These are phyloP conservation scores for Acrobasis suavella DNA, from an alignment of 2,888 invertebrate genomes.

Conservation along the genomic window DNA sequence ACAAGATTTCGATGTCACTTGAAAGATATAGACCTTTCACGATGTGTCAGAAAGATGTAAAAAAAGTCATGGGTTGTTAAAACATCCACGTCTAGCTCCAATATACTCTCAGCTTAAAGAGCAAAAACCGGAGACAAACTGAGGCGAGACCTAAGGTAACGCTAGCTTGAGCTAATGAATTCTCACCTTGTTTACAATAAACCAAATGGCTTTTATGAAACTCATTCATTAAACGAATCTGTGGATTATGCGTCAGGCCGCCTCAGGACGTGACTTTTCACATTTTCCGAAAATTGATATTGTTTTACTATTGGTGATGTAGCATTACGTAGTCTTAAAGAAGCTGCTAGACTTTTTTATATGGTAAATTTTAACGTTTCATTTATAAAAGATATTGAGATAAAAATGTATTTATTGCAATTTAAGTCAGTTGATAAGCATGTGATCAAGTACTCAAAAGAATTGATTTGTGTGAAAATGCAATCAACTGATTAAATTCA, in stretches of 20 bases:
- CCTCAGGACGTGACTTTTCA: slow-evolving; percentile 62
- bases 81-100: no score
- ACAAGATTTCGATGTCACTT: no score
- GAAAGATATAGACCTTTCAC: no score
- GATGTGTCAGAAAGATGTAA: no score
- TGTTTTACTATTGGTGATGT: slow-evolving; percentile 20
- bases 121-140: neutral
- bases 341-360: neutral
- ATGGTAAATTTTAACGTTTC: neutral
- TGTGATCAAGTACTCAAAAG: no score
- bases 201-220: slow-evolving; percentile 70
- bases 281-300: slow-evolving; percentile 51
- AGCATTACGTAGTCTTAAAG: neutral
- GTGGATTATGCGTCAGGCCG: slow-evolving; percentile 66
- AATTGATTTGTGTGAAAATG: no score
- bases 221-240: slow-evolving; percentile 65
- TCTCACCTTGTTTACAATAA: slow-evolving; percentile 73
- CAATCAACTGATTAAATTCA: no score
- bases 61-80: no score
- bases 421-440: no score
- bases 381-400: neutral
- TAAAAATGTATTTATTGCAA: no score
- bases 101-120: neutral
- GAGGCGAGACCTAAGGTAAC: slow-evolving; percentile 22
- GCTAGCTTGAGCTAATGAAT: slow-evolving; percentile 61